Evolutionary conservation across 1,140 invertebrate genomes (phyloP).

Genomic region (Drosophila eugracilis): DNA sequence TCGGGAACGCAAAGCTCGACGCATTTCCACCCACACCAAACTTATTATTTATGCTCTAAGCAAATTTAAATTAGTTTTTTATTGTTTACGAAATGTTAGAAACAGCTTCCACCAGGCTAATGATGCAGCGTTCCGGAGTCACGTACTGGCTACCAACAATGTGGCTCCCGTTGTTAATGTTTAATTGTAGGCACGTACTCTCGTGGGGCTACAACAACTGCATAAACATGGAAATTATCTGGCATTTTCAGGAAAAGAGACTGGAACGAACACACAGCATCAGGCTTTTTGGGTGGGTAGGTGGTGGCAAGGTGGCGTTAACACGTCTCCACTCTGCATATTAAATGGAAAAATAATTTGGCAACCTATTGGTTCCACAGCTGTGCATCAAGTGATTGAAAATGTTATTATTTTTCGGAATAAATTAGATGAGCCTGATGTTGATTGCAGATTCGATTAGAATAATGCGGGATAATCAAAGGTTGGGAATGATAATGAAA

Average conservation of each 20-base stretch:
- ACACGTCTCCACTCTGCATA: constrained; percentile 38
- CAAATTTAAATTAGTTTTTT: constrained; percentile 81
- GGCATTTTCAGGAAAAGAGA: constrained; percentile 6
- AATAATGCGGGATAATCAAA: neutral
- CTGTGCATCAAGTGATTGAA: constrained; percentile 35
- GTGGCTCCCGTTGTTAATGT: constrained; percentile 67
- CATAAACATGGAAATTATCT: constrained; percentile 71
- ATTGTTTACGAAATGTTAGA: constrained; percentile 56
- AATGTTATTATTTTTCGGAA: constrained; percentile 29
- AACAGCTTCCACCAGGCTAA: constrained; percentile 51
- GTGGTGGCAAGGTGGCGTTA: constrained; percentile 3
- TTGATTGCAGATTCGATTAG: constrained; percentile 5
- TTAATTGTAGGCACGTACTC: constrained; percentile 78
- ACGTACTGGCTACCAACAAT: constrained; percentile 69
- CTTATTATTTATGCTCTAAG: constrained; percentile 77
- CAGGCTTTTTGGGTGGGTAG: constrained; percentile 11
- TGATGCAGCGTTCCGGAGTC: constrained; percentile 72
- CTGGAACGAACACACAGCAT: neutral
- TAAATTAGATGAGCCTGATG: constrained; percentile 13
- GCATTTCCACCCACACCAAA: constrained; percentile 69
- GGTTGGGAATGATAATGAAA: neutral
- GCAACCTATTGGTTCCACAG: constrained; percentile 30
- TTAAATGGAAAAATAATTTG: constrained; percentile 46
- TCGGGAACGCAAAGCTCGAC: constrained; percentile 17
- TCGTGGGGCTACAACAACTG: constrained; percentile 63